Base-by-base conservation (phyloP, 92 coral and sea anemone genomes). In the Epizoanthus scotinus region DNA sequence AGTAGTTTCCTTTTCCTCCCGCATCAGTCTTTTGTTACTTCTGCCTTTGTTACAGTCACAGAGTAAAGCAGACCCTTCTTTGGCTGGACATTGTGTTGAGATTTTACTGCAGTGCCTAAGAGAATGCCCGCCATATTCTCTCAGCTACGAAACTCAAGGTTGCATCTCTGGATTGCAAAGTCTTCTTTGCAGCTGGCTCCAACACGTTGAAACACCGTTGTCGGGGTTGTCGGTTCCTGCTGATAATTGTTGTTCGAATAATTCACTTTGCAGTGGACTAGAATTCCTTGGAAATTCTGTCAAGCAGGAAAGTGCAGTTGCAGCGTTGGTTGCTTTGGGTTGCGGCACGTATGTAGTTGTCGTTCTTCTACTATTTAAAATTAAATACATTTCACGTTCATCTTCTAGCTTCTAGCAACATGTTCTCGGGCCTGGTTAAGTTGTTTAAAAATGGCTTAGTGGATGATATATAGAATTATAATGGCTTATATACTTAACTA, bases 11-110 rank as follows among this genome's bases (percentile, higher is more conserved):
- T 95, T 95, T 87, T 88, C 99, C 52, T 95, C 99, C 8, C 95
- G 91, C 74, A 84, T 95, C 72, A 93, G 98, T 73, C 90, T 95
- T 58, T 90, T 95, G 61, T 85, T 95, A 47, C 72, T 95, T 55
- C 77, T 95, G 73, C 99, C 99, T 40, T 87, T 95, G 57, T 72
- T 95, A 26, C 90, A 93, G 77, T 95, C 99, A n/a, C 99, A 95
- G 77, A 91, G 98, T 67, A 88, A 86, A 73, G 89, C 80, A 69
- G 98, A 95, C 69, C 92, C 98, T 49, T 70, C 88, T 12, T 63
- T 95, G 73, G 90, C 95, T 56, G 93, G 86, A 31, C 92, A 90
- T 80, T 93, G 95, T 70, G 80, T 91, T 50, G 89, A 86, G 34
- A 78, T 95, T 73, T 82, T 95, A 62, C 80, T 95, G 66, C 90